A percentile compares a stretch with the other conserved stretches of the same genome.
Evolutionary conservation across 2,888 invertebrate species (phyloP).

Genomic region (Odontothrips loti): DNA sequence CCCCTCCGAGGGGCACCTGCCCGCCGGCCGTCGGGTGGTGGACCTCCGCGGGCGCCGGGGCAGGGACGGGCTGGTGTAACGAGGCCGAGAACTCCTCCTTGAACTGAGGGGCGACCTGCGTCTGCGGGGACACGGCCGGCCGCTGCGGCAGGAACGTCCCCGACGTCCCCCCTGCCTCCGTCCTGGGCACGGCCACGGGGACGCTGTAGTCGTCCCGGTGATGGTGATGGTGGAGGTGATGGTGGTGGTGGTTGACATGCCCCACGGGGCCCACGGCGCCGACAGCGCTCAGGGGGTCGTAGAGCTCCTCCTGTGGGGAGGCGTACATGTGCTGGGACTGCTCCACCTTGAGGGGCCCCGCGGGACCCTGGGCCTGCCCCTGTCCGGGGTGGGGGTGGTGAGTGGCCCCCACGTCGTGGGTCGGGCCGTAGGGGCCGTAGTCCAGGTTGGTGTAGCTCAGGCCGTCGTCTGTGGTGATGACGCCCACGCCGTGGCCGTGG

Average conservation of each 20-base stretch:
- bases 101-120: constrained; percentile 45
- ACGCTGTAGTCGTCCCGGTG: constrained; percentile 54
- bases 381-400: constrained; percentile 40
- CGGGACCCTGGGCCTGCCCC: constrained; percentile 46
- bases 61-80: constrained; percentile 43
- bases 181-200: constrained; percentile 53
- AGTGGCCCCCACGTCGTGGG: constrained; percentile 39
- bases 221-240: constrained; percentile 45
- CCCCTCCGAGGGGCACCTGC: background rate
- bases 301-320: constrained; percentile 38
- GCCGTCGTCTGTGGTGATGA: constrained; percentile 80
- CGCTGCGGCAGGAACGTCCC: constrained; percentile 40
- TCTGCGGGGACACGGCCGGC: constrained; percentile 48
- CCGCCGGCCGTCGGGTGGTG: constrained; percentile 4
- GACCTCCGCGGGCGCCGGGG: constrained; percentile 37
- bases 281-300: constrained; percentile 39
- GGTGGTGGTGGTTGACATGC: constrained; percentile 38
- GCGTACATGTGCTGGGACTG: constrained; percentile 47
- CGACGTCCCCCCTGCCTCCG: constrained; percentile 29
- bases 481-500: constrained; percentile 46
- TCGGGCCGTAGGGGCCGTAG: constrained; percentile 51
- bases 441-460: constrained; percentile 87
- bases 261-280: constrained; percentile 35
- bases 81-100: constrained; percentile 56
- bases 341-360: constrained; percentile 45